phyloP scores from a whole-genome alignment of 2,797 vertebrate species.

The Limnodromus scolopaceus region DNA sequence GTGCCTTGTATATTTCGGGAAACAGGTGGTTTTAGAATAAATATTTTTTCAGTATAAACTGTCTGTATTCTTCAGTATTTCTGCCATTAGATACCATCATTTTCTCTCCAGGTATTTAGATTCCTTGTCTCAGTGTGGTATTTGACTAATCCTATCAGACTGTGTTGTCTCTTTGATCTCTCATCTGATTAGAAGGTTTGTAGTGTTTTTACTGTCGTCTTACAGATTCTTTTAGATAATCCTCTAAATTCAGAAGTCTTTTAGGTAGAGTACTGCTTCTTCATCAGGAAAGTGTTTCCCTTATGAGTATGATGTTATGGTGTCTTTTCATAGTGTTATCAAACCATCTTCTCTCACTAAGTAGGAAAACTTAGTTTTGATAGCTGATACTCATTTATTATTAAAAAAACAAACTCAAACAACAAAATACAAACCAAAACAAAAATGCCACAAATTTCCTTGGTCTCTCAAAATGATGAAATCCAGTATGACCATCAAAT shows the following conservation, averaged over 20 bases:
- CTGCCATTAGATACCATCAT: neutral
- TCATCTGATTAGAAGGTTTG: constrained; percentile 11
- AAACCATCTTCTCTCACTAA: neutral
- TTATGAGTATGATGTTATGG: neutral
- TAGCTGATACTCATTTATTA: neutral
- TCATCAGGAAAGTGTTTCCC: neutral
- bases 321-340: neutral
- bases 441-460: neutral
- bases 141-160: constrained; percentile 6
- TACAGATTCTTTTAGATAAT: neutral
- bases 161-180: constrained; percentile 14
- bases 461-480: neutral
- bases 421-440: neutral
- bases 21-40: neutral
- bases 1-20: neutral
- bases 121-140: neutral
- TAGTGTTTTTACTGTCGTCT: neutral
- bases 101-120: neutral
- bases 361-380: neutral
- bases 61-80: neutral
- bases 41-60: neutral
- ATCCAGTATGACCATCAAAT: neutral
- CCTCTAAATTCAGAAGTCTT: neutral
- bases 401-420: neutral
- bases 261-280: neutral